Evolutionary conservation across 2,113 vertebrate genomes (phyloP), one percentile per base, ranked within the genome.

Genomic region (Vimba vimba): DNA sequence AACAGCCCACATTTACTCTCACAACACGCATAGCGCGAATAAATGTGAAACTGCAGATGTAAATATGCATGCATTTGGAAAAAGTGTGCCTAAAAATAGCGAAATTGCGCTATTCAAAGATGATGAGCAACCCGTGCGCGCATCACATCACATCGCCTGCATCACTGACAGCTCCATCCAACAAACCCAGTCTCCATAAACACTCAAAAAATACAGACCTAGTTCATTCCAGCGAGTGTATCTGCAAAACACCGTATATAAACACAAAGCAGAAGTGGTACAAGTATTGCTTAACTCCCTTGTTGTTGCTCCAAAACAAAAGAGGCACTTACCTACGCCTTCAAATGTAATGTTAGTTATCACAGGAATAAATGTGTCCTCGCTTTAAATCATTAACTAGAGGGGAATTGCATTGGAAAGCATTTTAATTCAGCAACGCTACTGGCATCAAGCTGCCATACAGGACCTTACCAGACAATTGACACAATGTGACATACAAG

Each of bases 271-370:
- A 85, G 60, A 92, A 94, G 91, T 92, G 30, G 91, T 57, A 45
- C 12, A 73, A 83, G 30, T 90, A 86, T 85, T 89, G 75, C 85
- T 89, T 50, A 75, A 90, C 69, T 89, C 87, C 74, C 79, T 88
- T 85, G 87, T 89, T 79, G 89, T 83, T 90, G 90, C 88, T 78
- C 23, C 89, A 94, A 93, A 94, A 94, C 93, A 95, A 94, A 93
- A 95, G 93, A 93, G 89, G 81, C 88, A 95, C 95, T 96, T 94
- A 95, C 95, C 91, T 73, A 39, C 68, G 82, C 23, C 90, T 93
- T 89, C 90, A 87, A 84, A 85, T 69, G 52, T 62, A 82, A 90
- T 82, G 88, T 86, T 88, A 86, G 83, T 69, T 83, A 74, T 45
- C 66, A 12, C 71, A 36, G n/a, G 10, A 75, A 86, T 82, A 27